Conservation (phyloP, 2,113 vertebrate species). For the Pelobates fuscus region DNA sequence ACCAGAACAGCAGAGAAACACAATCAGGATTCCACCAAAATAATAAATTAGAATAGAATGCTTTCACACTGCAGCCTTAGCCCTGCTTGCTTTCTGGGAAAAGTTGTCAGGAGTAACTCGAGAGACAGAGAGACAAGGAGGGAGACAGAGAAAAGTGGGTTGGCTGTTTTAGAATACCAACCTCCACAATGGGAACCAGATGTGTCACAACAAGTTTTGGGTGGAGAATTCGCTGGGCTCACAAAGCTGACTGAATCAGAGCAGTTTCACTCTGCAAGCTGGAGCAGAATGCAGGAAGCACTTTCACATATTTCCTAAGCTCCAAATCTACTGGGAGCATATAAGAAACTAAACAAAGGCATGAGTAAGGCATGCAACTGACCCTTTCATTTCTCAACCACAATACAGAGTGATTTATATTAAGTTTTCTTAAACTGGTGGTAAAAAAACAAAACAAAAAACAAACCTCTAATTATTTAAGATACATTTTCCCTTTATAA, state of each 20-base stretch:
- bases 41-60: not conserved
- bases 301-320: slow-evolving; percentile 35
- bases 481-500: no score
- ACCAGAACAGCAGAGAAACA: not conserved
- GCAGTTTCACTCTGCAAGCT: slow-evolving; percentile 9
- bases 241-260: slow-evolving; percentile 31
- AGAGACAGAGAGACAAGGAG: not conserved
- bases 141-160: not conserved
- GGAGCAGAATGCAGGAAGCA: slow-evolving; percentile 28
- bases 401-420: no score
- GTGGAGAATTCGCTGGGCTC: slow-evolving; percentile 47
- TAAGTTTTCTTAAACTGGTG: no score
- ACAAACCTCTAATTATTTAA: no score
- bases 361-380: slow-evolving; percentile 18
- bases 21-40: not conserved
- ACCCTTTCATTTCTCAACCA: not conserved
- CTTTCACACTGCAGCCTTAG: not conserved
- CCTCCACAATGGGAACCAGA: slow-evolving; percentile 64
- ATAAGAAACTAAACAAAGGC: slow-evolving; percentile 13
- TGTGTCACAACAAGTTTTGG: slow-evolving; percentile 62
- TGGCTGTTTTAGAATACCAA: slow-evolving; percentile 54
- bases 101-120: slow-evolving; percentile 1
- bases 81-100: not conserved
- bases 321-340: slow-evolving; percentile 26
- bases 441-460: no score